Conservation (phyloP, 2,113 vertebrate species). For the Cygnus buccinator region DNA sequence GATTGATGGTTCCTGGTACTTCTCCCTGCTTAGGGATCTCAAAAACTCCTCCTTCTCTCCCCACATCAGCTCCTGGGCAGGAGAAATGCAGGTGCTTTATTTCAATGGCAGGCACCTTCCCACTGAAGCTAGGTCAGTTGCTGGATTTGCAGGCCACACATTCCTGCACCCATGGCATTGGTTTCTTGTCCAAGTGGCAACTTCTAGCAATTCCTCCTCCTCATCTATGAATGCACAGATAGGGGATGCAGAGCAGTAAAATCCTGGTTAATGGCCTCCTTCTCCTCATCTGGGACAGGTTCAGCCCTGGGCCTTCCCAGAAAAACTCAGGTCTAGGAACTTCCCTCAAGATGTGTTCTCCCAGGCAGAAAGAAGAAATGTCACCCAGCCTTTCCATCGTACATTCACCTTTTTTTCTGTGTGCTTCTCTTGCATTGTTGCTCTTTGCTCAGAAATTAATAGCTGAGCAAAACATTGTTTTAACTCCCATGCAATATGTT, state of each 20-base stretch:
- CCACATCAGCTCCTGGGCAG: not conserved
- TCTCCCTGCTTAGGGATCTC: not conserved
- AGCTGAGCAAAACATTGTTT: not conserved
- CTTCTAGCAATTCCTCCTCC: not conserved
- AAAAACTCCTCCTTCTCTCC: not conserved
- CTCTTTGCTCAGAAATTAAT: not conserved
- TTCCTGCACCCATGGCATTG: not conserved
- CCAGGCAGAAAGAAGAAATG: not conserved
- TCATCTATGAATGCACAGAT: not conserved
- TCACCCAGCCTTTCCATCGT: not conserved
- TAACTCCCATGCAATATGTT: not conserved
- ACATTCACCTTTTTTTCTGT: not conserved
- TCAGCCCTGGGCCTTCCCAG: not conserved
- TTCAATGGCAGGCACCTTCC: not conserved
- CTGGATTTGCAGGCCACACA: not conserved
- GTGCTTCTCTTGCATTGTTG: not conserved
- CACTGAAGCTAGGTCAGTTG: not conserved
- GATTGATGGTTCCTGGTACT: conserved; percentile 8
- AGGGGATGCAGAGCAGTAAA: not conserved
- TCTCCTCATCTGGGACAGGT: not conserved
- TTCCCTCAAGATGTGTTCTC: not conserved
- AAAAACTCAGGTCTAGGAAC: not conserved
- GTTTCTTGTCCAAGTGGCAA: not conserved
- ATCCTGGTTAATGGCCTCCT: not conserved
- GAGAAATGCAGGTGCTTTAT: not conserved